phyloP scores from a whole-genome alignment of 1,140 invertebrate genomes.

The Gryllus bimaculatus region DNA sequence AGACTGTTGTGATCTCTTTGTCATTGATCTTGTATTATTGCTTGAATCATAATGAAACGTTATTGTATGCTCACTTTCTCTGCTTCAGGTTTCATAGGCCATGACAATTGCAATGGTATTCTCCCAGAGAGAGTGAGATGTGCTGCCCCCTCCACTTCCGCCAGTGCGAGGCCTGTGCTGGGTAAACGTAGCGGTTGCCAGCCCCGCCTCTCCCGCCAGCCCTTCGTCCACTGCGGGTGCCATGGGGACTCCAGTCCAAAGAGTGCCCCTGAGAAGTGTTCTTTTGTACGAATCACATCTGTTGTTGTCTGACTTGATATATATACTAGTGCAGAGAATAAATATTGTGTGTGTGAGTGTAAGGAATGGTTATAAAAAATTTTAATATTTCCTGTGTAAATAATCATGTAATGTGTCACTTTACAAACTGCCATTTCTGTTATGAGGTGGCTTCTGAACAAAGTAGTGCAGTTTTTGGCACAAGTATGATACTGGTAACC shows the following conservation, averaged over 20 bases:
- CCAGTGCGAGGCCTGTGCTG: neutral
- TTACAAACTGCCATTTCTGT: conserved; percentile 10
- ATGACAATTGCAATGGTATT: conserved; percentile 59
- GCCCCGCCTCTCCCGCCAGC: neutral
- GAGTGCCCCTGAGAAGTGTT: conserved; percentile 15
- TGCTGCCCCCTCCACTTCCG: neutral
- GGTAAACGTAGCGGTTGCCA: too few species aligned
- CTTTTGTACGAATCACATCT: conserved; percentile 16
- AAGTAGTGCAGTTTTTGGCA: conserved; percentile 19
- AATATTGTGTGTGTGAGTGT: conserved; percentile 16
- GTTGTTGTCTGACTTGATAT: conserved; percentile 14
- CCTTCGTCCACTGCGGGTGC: neutral
- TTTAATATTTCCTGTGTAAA: conserved; percentile 21
- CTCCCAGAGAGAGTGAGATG: neutral
- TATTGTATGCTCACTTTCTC: too few species aligned
- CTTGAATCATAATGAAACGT: too few species aligned
- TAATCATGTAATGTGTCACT: conserved; percentile 12
- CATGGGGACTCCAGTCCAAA: neutral
- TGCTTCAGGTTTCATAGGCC: conserved; percentile 58
- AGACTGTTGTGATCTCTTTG: too few species aligned
- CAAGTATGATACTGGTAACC: conserved; percentile 7
- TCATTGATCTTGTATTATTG: too few species aligned
- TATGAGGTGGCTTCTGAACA: conserved; percentile 11
- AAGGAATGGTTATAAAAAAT: conserved; percentile 9
- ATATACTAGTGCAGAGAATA: conserved; percentile 16